phyloP scores from a whole-genome alignment of 2,888 invertebrate species.

The Enchytraeus crypticus region DNA sequence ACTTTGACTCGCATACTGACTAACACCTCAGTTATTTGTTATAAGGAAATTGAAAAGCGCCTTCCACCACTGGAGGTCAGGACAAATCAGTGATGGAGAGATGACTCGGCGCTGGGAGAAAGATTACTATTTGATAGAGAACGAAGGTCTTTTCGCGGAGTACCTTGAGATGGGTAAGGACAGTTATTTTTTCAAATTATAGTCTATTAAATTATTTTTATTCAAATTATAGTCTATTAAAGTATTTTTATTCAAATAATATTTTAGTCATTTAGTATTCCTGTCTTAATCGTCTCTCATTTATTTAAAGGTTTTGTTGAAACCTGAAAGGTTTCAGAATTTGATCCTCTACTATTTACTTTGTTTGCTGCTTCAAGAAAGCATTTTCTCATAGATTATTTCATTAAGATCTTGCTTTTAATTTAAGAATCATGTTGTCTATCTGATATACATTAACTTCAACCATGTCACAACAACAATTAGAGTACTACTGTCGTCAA shows the following conservation, averaged over 20 bases:
- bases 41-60: conserved; percentile 11
- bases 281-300: neutral
- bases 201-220: neutral
- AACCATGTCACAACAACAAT: too few species aligned
- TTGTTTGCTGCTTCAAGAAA: too few species aligned
- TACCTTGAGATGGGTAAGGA: conserved; percentile 55
- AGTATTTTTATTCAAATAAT: neutral
- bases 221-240: neutral
- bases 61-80: conserved; percentile 13
- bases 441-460: too few species aligned
- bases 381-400: too few species aligned
- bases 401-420: too few species aligned
- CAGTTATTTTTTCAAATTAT: too few species aligned
- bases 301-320: too few species aligned
- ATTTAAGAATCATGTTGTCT: too few species aligned
- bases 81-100: conserved; percentile 1
- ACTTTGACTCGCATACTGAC: neutral
- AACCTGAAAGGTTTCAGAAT: too few species aligned
- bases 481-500: too few species aligned
- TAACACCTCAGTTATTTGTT: neutral
- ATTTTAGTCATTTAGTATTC: neutral
- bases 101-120: conserved; percentile 51
- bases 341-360: too few species aligned
- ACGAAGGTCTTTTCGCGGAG: conserved; percentile 56
- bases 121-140: conserved; percentile 53